phyloP scores from a whole-genome alignment of 2,797 vertebrate species.

The Sebastes diploproa region DNA sequence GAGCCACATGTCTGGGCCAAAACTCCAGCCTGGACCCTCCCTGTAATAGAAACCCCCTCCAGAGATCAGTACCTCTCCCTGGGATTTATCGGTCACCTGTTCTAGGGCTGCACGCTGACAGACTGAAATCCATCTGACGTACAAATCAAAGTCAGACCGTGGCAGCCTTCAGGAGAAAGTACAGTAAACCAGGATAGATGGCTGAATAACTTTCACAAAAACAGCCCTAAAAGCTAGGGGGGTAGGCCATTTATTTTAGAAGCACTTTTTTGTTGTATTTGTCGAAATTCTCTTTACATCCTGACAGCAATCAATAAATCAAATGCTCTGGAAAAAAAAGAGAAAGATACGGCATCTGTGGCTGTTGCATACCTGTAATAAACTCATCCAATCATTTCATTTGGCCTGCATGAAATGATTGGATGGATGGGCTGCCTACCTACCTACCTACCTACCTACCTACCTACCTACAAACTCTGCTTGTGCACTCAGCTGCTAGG shows the following conservation, averaged over 20 bases:
- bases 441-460: too few species aligned
- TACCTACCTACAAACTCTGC: too few species aligned
- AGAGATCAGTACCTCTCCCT: slow-evolving; percentile 24
- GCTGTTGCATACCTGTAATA: neutral
- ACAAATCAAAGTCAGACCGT: slow-evolving; percentile 5
- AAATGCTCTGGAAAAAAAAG: neutral
- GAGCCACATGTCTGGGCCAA: slow-evolving; percentile 43
- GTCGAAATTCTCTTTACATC: neutral
- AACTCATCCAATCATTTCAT: neutral
- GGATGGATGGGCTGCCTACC: too few species aligned
- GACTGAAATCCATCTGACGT: slow-evolving; percentile 26
- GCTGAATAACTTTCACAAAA: neutral
- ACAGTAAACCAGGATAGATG: neutral
- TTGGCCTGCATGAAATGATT: neutral
- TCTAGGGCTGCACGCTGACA: slow-evolving; percentile 19
- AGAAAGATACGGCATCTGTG: neutral
- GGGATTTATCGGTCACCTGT: slow-evolving; percentile 43
- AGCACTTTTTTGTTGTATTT: neutral
- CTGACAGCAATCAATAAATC: neutral
- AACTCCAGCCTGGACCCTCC: slow-evolving; percentile 26
- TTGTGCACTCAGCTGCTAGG: too few species aligned
- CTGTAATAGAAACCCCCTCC: slow-evolving; percentile 9
- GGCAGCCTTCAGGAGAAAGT: neutral
- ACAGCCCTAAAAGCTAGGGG: neutral
- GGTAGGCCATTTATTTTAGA: neutral